These are phyloP conservation scores for Telenomus remus DNA, from an alignment of 1,140 invertebrate species.

Conservation along the genomic window DNA sequence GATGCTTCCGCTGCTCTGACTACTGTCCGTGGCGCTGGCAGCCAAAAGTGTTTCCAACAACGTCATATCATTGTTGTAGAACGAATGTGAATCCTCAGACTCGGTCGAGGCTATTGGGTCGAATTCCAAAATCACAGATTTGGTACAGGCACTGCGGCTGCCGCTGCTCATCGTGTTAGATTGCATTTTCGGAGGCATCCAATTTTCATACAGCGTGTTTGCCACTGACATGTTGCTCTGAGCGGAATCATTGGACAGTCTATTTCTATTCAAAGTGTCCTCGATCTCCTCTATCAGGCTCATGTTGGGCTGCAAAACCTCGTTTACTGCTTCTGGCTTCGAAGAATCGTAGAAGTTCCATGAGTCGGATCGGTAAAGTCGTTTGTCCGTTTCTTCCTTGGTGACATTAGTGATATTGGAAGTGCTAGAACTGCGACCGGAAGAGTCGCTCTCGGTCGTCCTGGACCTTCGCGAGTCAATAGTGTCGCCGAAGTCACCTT, in stretches of 20 bases:
- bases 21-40: conserved; percentile 61
- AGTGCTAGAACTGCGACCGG: conserved; percentile 68
- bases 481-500: conserved; percentile 71
- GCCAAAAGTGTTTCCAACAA: conserved; percentile 65
- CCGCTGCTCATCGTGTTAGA: background rate
- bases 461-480: conserved; percentile 57
- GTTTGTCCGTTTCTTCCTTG: conserved; percentile 39
- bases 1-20: conserved; percentile 62
- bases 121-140: conserved; percentile 68
- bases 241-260: conserved; percentile 52
- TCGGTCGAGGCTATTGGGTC: conserved; percentile 55
- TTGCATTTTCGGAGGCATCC: conserved; percentile 37
- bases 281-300: conserved; percentile 63
- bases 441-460: conserved; percentile 71
- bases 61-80: conserved; percentile 65
- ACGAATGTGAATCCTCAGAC: conserved; percentile 42
- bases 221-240: conserved; percentile 62
- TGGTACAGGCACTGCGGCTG: conserved; percentile 29
- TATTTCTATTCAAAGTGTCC: conserved; percentile 46
- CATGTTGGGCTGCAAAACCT: conserved; percentile 55
- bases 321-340: conserved; percentile 45
- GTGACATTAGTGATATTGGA: conserved; percentile 60
- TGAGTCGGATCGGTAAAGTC: conserved; percentile 74
- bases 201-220: conserved; percentile 71
- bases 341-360: conserved; percentile 77